Evolutionary conservation across 2,797 vertebrate genomes (phyloP).

Genomic region (Phoeniculus purpureus): DNA sequence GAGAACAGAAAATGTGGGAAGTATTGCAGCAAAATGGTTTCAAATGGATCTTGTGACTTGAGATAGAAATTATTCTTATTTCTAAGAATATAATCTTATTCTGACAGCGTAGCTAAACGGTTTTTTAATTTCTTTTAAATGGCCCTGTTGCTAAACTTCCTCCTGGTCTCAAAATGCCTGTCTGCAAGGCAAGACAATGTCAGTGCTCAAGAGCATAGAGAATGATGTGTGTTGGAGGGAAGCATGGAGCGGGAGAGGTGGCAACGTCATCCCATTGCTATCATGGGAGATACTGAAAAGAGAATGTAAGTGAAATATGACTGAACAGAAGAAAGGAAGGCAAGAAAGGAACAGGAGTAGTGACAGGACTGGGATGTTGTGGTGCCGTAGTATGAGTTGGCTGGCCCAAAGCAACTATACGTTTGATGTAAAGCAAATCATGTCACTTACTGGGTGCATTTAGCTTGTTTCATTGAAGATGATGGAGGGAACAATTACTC

Average conservation of each 20-base stretch:
- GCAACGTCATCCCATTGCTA: not conserved
- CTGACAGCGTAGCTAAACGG: not conserved
- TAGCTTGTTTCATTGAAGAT: not conserved
- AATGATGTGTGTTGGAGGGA: accelerated
- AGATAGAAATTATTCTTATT: not conserved
- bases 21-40: not conserved
- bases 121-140: not conserved
- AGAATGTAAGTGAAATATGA: not conserved
- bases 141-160: not conserved
- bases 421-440: slow-evolving; percentile 2
- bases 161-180: not conserved
- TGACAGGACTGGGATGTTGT: not conserved
- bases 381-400: not conserved
- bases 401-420: not conserved
- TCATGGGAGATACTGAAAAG: not conserved
- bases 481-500: not conserved
- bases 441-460: not conserved
- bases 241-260: not conserved
- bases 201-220: not conserved
- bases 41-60: not conserved
- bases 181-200: not conserved
- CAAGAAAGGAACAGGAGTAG: not conserved
- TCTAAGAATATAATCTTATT: not conserved
- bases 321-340: not conserved
- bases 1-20: not conserved